These are phyloP conservation scores for Thymelicus sylvestris DNA, from an alignment of 2,888 invertebrate species.

Conservation along the genomic window DNA sequence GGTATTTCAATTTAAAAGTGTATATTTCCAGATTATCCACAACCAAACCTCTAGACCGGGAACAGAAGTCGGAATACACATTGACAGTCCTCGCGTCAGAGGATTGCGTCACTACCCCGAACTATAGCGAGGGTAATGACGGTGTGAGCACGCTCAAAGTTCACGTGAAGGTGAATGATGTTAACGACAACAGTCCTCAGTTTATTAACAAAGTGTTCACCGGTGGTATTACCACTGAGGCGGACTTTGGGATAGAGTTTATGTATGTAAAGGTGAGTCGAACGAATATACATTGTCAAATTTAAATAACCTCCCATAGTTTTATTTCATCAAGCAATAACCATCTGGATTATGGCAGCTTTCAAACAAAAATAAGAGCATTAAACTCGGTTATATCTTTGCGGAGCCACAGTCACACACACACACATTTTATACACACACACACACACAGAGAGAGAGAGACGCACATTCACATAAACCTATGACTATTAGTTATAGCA, in stretches of 20 bases:
- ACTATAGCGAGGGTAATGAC: constrained; percentile 82
- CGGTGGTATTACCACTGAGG: constrained; percentile 96
- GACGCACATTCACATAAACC: too few species aligned
- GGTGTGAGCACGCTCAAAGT: constrained; percentile 90
- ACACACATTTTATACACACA: too few species aligned
- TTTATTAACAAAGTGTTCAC: constrained; percentile 94
- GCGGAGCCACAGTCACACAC: too few species aligned
- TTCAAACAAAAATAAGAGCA: too few species aligned
- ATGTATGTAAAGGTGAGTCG: constrained; percentile 89
- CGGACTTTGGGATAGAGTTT: constrained; percentile 94
- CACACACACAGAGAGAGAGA: too few species aligned
- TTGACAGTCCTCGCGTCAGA: constrained; percentile 93
- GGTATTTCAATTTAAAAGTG: too few species aligned
- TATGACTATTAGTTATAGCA: too few species aligned
- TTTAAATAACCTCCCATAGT: too few species aligned
- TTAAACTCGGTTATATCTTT: too few species aligned
- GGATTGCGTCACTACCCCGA: constrained; percentile 88
- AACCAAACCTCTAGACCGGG: constrained; percentile 89
- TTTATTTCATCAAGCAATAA: too few species aligned
- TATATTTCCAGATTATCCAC: constrained; percentile 58
- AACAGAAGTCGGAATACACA: constrained; percentile 87
- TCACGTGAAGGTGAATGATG: constrained; percentile 89
- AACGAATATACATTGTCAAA: too few species aligned
- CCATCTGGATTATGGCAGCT: too few species aligned
- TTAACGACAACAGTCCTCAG: constrained; percentile 96